These are phyloP conservation scores for Atethmia centrago DNA, from an alignment of 2,888 invertebrate species.

Conservation along the genomic window DNA sequence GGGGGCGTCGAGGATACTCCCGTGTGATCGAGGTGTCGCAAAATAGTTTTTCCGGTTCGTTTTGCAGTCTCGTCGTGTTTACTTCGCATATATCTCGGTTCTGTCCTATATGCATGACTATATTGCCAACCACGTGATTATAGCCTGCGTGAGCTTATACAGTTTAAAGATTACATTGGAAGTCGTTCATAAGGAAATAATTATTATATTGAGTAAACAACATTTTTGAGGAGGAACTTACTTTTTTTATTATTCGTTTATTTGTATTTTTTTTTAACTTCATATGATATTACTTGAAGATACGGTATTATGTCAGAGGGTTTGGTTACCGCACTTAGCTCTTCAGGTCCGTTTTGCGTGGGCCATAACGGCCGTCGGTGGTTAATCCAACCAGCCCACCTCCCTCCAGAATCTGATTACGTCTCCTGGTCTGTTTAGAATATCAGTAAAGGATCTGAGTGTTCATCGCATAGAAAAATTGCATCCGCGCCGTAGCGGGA, in stretches of 20 bases:
- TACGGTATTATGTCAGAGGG: no score
- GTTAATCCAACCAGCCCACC: no score
- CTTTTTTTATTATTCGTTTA: no score
- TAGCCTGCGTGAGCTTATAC: slow-evolving; percentile 1
- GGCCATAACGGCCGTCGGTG: no score
- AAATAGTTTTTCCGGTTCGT: slow-evolving; percentile 83
- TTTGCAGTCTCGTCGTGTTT: slow-evolving; percentile 72
- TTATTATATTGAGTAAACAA: slow-evolving; percentile 23
- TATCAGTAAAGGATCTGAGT: no score
- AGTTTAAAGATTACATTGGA: slow-evolving; percentile 24
- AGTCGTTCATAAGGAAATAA: slow-evolving; percentile 38
- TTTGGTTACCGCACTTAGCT: no score
- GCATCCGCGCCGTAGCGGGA: no score
- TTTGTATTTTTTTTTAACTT: not conserved
- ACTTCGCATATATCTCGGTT: slow-evolving; percentile 50
- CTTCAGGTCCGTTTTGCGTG: no score
- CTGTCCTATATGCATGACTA: not conserved
- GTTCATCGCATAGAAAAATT: no score
- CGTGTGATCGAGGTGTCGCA: slow-evolving; percentile 80
- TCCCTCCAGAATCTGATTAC: no score
- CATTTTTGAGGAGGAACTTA: not conserved
- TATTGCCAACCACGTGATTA: not conserved
- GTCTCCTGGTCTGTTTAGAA: no score
- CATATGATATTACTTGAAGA: not conserved
- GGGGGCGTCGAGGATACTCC: slow-evolving; percentile 76